Conservation (phyloP, 1,140 invertebrate genomes). For the Harpegnathos saltator region DNA sequence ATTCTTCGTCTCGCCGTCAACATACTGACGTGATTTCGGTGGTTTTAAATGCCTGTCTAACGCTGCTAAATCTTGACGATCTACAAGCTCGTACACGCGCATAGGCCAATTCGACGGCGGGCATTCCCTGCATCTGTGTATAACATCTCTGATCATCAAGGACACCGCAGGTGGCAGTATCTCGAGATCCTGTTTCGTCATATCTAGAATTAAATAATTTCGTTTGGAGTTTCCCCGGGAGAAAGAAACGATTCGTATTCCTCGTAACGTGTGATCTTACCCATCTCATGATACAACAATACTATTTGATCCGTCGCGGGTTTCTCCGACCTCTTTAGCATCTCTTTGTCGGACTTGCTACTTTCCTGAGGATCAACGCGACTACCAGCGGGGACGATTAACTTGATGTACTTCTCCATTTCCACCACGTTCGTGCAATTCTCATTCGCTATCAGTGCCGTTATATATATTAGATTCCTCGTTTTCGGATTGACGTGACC, state of each 20-base stretch:
- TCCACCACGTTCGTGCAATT: conserved; percentile 65
- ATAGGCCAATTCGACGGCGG: conserved; percentile 93
- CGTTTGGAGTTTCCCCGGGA: not conserved
- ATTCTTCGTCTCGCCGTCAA: conserved; percentile 76
- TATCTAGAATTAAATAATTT: conserved; percentile 82
- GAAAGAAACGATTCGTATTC: not conserved
- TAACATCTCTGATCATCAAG: conserved; percentile 91
- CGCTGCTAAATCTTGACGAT: conserved; percentile 91
- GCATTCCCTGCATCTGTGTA: conserved; percentile 90
- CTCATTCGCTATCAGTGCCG: conserved; percentile 77
- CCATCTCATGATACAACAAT: conserved; percentile 80
- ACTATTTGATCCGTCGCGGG: conserved; percentile 77
- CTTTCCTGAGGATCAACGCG: conserved; percentile 79
- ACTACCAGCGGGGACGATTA: conserved; percentile 82
- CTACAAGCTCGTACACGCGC: conserved; percentile 92
- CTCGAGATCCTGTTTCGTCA: conserved; percentile 91
- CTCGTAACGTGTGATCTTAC: conserved; percentile 43
- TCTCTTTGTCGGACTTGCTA: conserved; percentile 78
- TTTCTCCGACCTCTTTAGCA: conserved; percentile 72
- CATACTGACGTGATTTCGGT: conserved; percentile 42
- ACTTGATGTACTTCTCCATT: conserved; percentile 79
- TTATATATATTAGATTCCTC: conserved; percentile 90
- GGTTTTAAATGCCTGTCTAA: conserved; percentile 83
- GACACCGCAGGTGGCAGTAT: conserved; percentile 91
- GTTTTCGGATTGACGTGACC: conserved; percentile 90